Evolutionary conservation across 2,113 vertebrate genomes (phyloP), one percentile per base, ranked within the genome.

Genomic region (Neolamprologus toae): DNA sequence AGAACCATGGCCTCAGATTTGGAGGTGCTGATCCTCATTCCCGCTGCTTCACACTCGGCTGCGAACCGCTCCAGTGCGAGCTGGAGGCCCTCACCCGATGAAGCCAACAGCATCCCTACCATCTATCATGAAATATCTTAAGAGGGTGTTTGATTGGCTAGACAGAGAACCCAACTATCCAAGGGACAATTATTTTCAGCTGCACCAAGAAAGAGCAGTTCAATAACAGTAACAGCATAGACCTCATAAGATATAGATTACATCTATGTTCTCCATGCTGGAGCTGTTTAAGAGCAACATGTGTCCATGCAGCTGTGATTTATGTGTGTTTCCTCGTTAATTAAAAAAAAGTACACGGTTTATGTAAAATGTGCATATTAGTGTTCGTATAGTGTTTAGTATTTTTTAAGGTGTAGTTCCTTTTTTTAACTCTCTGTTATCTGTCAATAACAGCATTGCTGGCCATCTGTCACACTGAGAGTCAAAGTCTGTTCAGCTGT

Each of bases 401-500:
- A 19, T 51, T 31, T 31, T 26, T 5, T 78, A 51, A 31, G 26
- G 26, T n/a, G 21, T 78, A 51, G 45, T 49, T 51, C 71, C 17
- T 49, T 19, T 28, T 17, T 33, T 19, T 40, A 73, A 28, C 4
- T 81, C 55, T 31, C 61, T 40, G 21, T 5, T 78, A 47, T 26
- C 68, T 21, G 78, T 35, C 85, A 49, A 5, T 19, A 81, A 19
- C 33, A 51, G 82, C 4, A 42, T n/a, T 9, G 73, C 37, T 5
- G 83, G 37, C 68, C 40, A 28, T 79, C 80, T 81, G 3, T 63
- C 68, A 19, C 82, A 57, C 7, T 78, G 11, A 14, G 51, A 33
- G 49, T 81, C 35, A 11, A 80, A 83, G 83, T 73, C 78, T 80
- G 31, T 76, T 85, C 86, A 47, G 86, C 57, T 81, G 88, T 90